Conservation (phyloP, 2,888 invertebrate genomes). For the Hecatera dysodea region DNA sequence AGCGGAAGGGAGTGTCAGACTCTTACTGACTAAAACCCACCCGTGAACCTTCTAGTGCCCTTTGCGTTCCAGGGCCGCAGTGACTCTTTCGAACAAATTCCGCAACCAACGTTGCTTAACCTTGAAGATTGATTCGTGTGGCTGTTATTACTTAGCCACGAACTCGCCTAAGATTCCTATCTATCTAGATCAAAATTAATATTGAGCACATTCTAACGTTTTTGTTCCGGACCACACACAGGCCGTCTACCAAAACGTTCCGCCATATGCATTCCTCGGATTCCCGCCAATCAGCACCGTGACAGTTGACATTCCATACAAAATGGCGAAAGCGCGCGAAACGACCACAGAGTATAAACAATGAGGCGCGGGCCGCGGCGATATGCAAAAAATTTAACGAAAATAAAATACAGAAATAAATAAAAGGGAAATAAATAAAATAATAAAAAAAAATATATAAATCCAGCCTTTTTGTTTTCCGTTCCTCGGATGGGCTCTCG, state of each 20-base stretch:
- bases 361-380: slow-evolving; percentile 70
- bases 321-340: slow-evolving; percentile 82
- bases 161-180: slow-evolving; percentile 33
- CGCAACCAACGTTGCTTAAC: too few relatives aligned
- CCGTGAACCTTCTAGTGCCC: too few relatives aligned
- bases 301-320: slow-evolving; percentile 82
- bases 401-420: slow-evolving; percentile 86
- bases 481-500: slow-evolving; percentile 88
- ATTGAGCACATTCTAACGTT: slow-evolving; percentile 46
- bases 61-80: too few relatives aligned
- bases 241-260: slow-evolving; percentile 63
- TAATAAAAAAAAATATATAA: slow-evolving; percentile 88
- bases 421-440: slow-evolving; percentile 88
- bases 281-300: slow-evolving; percentile 76
- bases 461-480: slow-evolving; percentile 90
- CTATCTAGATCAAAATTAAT: slow-evolving; percentile 58
- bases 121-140: too few relatives aligned
- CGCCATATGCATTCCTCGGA: slow-evolving; percentile 67
- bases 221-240: slow-evolving; percentile 75
- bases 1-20: too few relatives aligned
- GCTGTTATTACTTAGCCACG: too few relatives aligned
- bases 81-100: accelerated
- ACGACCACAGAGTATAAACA: slow-evolving; percentile 70
- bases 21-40: too few relatives aligned
- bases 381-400: slow-evolving; percentile 88